A percentile compares a stretch with the other conserved stretches of the same genome.
These are phyloP conservation scores for Haliclystus octoradiatus DNA, from an alignment of 30 jellyfish, hydroid and myxozoan species.

Conservation along the genomic window DNA sequence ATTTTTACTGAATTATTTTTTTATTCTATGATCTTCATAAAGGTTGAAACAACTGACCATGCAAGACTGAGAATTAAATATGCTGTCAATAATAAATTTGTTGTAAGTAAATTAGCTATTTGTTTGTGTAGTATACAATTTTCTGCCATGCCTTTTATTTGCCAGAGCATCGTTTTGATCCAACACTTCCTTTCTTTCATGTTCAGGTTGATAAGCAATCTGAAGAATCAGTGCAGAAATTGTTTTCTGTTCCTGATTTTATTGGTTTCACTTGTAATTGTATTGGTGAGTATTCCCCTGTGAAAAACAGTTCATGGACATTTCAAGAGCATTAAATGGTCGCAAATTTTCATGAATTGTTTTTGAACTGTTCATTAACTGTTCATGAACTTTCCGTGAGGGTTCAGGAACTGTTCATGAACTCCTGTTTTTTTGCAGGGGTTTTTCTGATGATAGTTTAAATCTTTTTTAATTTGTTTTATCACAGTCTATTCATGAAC, in stretches of 20 bases:
- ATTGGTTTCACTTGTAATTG: conserved; percentile 73
- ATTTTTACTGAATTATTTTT: no score
- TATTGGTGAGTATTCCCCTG: conserved; percentile 76
- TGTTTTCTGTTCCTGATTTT: conserved; percentile 87
- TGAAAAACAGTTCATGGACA: no score
- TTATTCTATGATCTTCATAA: no score
- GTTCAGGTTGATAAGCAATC: conserved; percentile 47
- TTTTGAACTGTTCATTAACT: no score
- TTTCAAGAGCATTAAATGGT: no score
- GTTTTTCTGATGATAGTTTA: neutral
- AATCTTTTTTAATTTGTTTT: no score
- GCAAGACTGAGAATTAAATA: conserved; percentile 79
- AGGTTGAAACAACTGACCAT: conserved; percentile 96
- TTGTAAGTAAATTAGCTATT: conserved; percentile 18
- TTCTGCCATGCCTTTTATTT: no score
- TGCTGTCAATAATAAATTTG: conserved; percentile 87
- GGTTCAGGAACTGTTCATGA: no score
- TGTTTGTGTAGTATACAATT: neutral
- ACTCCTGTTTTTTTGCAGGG: neutral
- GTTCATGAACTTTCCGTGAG: no score
- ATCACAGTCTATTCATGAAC: neutral
- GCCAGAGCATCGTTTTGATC: no score
- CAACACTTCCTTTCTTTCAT: neutral
- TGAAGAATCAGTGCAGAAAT: conserved; percentile 58
- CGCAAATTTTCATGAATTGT: neutral